Evolutionary conservation across 2,888 invertebrate genomes (phyloP), one percentile per base, ranked within the genome.

Genomic region (Corythucha ciliata): DNA sequence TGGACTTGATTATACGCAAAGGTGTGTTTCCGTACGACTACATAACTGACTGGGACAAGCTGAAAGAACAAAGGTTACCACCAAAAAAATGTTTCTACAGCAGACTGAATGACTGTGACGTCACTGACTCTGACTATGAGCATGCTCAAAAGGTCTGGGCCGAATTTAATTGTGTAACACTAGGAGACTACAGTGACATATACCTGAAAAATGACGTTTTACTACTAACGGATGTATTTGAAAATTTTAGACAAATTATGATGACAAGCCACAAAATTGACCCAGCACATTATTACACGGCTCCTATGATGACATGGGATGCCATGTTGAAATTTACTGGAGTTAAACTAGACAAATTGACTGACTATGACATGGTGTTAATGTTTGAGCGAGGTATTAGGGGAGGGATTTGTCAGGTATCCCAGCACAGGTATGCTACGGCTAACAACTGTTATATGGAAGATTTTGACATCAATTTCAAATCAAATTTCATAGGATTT

Each of bases 161-260:
- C 1, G 42, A 24, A 20, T 68, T 69, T 45, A 41, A 61, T 1
- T 61, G 62, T 34, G 33, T 58, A 24, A 64, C 52, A 24, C 51
- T 68, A 18, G 63, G 62, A 0, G 64, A 66, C 44, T 68, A 68
- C 51, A 58, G 61, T 2, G 63, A 66, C 36, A 25, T 66, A 3
- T 67, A 67, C 53, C 33, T 68, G 27, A 66, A 64, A 58, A 63
- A 62, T 1, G 67, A 69, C 55, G 62, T 68, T 5, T 50, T 67
- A 16, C 55, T 67, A 2, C 52, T 66, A 27, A 61, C 63, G 3
- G 67, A 68, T 53, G 57, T 68, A 4, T 66, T 67, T 56, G 67
- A 68, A 56, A 63, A 66, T 52, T 68, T 67, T 55, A 45, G 66
- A 1, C 62, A 62, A 44, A 33, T 61, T 4, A 21, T 21, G 10